Evolutionary conservation across 2,797 vertebrate genomes (phyloP).

Genomic region (Hozukius guyotensis): DNA sequence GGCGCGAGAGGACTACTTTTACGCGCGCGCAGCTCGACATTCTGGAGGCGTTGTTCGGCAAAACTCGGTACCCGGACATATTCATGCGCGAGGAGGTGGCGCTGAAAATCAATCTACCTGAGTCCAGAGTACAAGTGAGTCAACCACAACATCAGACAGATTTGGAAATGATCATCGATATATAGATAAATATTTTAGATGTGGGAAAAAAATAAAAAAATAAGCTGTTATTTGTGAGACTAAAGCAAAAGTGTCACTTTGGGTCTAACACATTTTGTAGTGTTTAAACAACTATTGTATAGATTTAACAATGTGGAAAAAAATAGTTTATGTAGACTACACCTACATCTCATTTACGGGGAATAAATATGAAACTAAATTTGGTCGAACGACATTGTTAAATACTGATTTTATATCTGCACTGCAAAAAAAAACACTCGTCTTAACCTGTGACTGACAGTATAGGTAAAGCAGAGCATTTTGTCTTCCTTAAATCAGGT

Average conservation of each 20-base stretch:
- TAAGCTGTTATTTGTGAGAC: neutral
- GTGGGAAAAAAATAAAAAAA: neutral
- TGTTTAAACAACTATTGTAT: neutral
- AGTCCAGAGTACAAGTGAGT: constrained; percentile 96
- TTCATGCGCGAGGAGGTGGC: constrained; percentile 99
- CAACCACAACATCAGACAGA: neutral
- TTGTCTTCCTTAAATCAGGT: constrained; percentile 34
- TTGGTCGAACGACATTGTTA: neutral
- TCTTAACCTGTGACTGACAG: constrained; percentile 11
- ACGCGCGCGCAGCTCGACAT: constrained; percentile 96
- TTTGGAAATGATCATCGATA: neutral
- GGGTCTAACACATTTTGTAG: neutral
- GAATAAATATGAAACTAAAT: neutral
- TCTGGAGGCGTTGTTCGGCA: constrained; percentile 95
- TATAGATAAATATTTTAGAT: neutral
- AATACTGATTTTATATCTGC: neutral
- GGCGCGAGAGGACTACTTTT: constrained; percentile 96
- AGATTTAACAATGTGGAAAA: neutral
- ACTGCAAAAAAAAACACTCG: neutral
- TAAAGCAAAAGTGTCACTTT: neutral
- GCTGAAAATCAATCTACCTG: constrained; percentile 97
- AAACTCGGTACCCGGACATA: constrained; percentile 98
- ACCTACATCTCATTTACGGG: neutral
- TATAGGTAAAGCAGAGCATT: neutral
- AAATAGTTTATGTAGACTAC: too few species aligned